Base-by-base conservation (phyloP, 2,113 vertebrate genomes). In the Solea solea region DNA sequence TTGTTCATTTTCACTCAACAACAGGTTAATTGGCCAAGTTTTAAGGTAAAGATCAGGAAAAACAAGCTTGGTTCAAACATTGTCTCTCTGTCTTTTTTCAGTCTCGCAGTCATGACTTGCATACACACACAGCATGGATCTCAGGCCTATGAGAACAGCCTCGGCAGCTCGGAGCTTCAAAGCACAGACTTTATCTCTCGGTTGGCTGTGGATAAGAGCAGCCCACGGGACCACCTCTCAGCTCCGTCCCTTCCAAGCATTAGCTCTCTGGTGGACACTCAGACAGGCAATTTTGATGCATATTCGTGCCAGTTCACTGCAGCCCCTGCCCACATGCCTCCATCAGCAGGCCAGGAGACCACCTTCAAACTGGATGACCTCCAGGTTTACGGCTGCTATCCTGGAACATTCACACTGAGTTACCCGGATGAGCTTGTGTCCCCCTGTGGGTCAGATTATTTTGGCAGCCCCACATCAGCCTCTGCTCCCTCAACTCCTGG, bases 331-430 rank as follows among this genome's bases (percentile, higher is more conserved):
- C 0, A 85, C 12, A 25, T 87, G 48, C 12, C 90, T 52, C 25
- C 91, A 15, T 40, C 90, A 10, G 0, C 83, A 0, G 75, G 85
- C 64, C 86, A 91, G 84, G 88, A 94, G 74, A 9, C 69, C 83
- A 54, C 80, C 49, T 95, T 96, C 89, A 96, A 95, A 69, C 87
- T 96, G 34, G 96, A 98, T 25, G 96, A 98, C 76, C 93, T 97
- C 72, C 96, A 98, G 87, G 95, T 97, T 51, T 98, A 95, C 0
- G 94, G 97, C 72, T 98, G 96, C 89, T 98, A 96, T 40, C 95
- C 97, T 0, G 96, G 96, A 8, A 12, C 95, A 0, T 94, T 97
- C 56, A 92, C 95, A 1, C 67, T 93, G 53, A 90, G 78, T 46
- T 93, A 88, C 63, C 89, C 93, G 0, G 97, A 98, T 0, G 97